Percentiles rank a stretch among this genome's conserved stretches.
These are phyloP conservation scores for Papilio polyxenes DNA, from an alignment of 1,140 invertebrate genomes.

Conservation along the genomic window DNA sequence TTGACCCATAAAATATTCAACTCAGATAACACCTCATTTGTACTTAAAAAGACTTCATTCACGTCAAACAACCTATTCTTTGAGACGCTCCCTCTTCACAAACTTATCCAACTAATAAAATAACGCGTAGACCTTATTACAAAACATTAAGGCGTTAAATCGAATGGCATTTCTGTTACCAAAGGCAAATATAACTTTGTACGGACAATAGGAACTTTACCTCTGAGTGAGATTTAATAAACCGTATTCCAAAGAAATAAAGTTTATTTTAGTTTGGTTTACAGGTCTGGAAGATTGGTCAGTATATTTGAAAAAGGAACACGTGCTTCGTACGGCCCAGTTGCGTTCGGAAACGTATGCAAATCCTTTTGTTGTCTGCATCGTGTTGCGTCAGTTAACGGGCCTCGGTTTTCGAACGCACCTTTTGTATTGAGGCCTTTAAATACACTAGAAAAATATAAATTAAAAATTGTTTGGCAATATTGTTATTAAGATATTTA, in stretches of 20 bases:
- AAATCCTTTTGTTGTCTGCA: conserved; percentile 72
- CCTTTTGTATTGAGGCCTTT: conserved; percentile 13
- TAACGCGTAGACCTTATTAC: conserved; percentile 29
- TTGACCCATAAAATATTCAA: conserved; percentile 50
- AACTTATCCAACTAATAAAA: conserved; percentile 23
- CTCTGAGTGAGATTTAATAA: not conserved
- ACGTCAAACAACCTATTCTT: conserved; percentile 68
- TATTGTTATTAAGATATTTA: too few species aligned
- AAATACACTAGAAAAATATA: too few species aligned
- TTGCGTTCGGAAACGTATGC: conserved; percentile 68
- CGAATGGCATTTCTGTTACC: conserved; percentile 26
- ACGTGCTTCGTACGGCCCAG: conserved; percentile 61
- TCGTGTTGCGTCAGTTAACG: conserved; percentile 63
- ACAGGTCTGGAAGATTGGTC: conserved; percentile 29
- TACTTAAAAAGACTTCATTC: conserved; percentile 72
- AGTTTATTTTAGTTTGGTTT: conserved; percentile 43
- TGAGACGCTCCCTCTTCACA: conserved; percentile 49
- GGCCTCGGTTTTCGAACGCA: conserved; percentile 49
- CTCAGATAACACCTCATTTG: conserved; percentile 68
- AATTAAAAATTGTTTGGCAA: too few species aligned
- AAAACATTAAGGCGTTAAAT: conserved; percentile 46
- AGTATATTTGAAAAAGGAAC: conserved; percentile 56
- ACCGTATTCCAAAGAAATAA: conserved; percentile 41
- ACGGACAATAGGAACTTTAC: not conserved
- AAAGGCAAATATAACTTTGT: conserved; percentile 45